These are phyloP conservation scores for Chiloscyllium punctatum DNA, from an alignment of 2,797 vertebrate species.

Conservation along the genomic window DNA sequence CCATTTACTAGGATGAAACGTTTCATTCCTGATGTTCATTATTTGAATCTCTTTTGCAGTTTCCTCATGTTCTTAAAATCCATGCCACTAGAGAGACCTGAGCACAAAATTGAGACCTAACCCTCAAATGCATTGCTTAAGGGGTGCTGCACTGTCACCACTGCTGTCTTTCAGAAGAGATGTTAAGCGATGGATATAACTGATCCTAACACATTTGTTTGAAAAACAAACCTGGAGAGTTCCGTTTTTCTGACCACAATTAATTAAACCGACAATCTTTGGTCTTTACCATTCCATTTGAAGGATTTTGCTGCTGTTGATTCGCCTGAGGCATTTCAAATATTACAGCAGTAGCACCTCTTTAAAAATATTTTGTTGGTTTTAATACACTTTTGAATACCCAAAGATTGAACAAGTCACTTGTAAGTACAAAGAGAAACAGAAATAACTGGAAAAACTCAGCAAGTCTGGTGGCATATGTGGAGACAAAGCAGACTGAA, in stretches of 20 bases:
- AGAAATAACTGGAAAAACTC: no score
- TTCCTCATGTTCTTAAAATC: background rate
- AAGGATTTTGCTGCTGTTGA: background rate
- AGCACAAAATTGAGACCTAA: background rate
- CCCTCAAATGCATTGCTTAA: no score
- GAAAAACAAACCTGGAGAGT: background rate
- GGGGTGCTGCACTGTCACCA: background rate
- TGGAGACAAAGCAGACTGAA: no score
- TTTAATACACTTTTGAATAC: background rate
- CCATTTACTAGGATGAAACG: background rate
- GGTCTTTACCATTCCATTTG: background rate
- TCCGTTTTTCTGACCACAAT: background rate
- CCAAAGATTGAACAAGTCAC: background rate
- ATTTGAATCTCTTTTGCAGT: background rate
- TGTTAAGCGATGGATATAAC: background rate
- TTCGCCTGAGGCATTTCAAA: background rate
- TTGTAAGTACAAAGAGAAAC: no score
- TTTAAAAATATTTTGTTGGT: background rate
- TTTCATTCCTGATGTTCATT: background rate
- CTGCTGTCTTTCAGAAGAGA: background rate
- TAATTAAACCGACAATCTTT: background rate
- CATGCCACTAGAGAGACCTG: background rate
- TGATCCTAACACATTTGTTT: background rate
- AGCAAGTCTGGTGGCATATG: no score
- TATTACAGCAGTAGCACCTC: background rate